Percentiles rank a stretch among this genome's conserved stretches.
phyloP scores from a whole-genome alignment of 2,797 vertebrate species.

The Carcharodon carcharias region DNA sequence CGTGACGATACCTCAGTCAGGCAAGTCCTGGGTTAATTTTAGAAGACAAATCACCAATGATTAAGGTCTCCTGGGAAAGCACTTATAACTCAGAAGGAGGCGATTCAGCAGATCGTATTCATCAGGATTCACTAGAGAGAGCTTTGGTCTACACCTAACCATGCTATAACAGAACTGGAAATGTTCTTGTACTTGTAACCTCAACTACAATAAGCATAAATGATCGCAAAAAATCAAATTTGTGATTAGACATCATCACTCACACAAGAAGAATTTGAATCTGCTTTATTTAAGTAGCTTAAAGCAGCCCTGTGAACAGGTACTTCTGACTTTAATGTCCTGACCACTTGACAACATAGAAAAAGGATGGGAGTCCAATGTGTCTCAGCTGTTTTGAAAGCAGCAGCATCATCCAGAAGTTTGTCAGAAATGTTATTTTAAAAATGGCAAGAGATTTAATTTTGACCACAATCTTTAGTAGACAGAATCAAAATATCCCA shows the following conservation, averaged over 20 bases:
- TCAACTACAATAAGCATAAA: neutral
- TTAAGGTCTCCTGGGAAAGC: neutral
- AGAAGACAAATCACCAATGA: neutral
- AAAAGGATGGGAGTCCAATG: neutral
- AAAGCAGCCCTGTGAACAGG: neutral
- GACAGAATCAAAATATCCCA: neutral
- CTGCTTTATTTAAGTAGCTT: neutral
- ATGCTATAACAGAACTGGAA: neutral
- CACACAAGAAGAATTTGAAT: neutral
- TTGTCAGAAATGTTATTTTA: neutral
- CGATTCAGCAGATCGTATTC: no score
- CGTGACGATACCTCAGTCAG: neutral
- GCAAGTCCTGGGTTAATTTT: neutral
- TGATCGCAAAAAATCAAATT: neutral
- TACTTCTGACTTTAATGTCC: neutral
- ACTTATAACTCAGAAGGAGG: no score
- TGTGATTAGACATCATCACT: neutral
- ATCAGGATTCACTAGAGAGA: neutral
- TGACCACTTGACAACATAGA: neutral
- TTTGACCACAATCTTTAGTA: neutral
- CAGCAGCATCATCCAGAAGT: neutral
- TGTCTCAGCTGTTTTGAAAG: neutral
- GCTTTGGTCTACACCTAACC: neutral
- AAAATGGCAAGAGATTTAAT: neutral
- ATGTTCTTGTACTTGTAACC: neutral